Base-by-base conservation (phyloP, 2,113 vertebrate species). In the Chelonoidis abingdonii region DNA sequence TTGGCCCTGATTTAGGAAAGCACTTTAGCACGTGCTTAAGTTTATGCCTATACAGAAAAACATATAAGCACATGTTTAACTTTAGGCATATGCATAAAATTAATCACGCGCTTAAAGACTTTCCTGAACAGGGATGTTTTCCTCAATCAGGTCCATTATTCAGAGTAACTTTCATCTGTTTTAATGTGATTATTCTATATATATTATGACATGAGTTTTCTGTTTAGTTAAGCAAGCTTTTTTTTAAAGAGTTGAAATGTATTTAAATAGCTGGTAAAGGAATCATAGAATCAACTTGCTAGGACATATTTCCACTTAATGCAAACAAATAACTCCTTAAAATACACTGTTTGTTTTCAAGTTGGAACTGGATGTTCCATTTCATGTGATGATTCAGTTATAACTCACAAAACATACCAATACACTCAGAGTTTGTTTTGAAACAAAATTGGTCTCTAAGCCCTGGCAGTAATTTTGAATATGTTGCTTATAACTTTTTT, bases 271-370 rank as follows among this genome's bases (percentile, higher is more conserved):
- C 86, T 92, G 90, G 85, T 89, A 97, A 91, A 97, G 86, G 88
- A 97, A 93, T 79, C 87, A 83, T 86, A 95, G 65, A 83, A 79
- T 95, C 85, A 91, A 89, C 92, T 93, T 95, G 83, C 92, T 97
- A 95, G 93, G 95, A 94, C 3, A 8, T 88, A 93, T 86, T 95
- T 88, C 72, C 89, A 93, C 89, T 94, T 96, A 95, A 94, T 94
- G 92, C 95, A 98, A 98, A 97, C 88, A 97, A 98, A 97, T 88
- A 97, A 91, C 97, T 93, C 62, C 91, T 98, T 92, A 94, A 97
- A 98, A 97, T 92, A 93, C 83, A 90, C 84, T 3, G 69, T 31
- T 93, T 95, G 87, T 96, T 97, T 95, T 83, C 84, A 93, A 75
- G 5, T 79, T 94, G 87, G 47, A 93, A 93, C 38, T 35, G 44